These are phyloP conservation scores for Penaeus monodon DNA, from an alignment of 2,888 invertebrate genomes.

Conservation along the genomic window DNA sequence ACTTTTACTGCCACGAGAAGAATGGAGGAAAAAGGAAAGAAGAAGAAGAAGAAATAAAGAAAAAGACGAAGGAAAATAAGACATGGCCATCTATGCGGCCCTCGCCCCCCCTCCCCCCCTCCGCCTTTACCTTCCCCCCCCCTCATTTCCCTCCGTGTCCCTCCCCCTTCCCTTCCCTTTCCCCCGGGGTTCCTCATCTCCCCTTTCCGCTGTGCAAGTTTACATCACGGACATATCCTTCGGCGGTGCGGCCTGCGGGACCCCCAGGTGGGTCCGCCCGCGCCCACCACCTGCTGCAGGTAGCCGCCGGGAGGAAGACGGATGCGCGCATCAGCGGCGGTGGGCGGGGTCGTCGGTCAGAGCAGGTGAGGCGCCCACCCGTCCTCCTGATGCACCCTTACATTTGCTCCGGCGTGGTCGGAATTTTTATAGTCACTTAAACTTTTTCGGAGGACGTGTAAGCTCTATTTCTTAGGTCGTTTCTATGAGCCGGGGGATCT, in stretches of 20 bases:
- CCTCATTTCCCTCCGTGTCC: background rate
- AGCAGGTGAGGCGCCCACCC: conserved; percentile 10
- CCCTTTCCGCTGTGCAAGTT: background rate
- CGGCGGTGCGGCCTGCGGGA: no score
- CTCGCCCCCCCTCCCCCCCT: background rate
- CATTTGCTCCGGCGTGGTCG: conserved; percentile 43
- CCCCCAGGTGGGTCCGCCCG: background rate
- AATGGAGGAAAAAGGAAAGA: no score
- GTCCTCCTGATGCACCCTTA: conserved; percentile 38
- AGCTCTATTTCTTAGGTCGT: conserved; percentile 43
- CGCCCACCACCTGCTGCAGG: conserved; percentile 26
- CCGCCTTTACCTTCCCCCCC: background rate
- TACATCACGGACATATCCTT: no score
- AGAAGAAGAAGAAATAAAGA: no score
- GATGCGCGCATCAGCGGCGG: conserved; percentile 33
- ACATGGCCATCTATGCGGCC: no score
- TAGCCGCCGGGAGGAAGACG: conserved; percentile 35
- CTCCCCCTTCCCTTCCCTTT: background rate
- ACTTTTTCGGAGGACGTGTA: conserved; percentile 48
- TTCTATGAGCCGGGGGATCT: conserved; percentile 39
- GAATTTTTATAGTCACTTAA: conserved; percentile 55
- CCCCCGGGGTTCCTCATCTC: background rate
- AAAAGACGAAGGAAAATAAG: no score
- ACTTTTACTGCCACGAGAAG: no score
- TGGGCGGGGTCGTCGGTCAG: conserved; percentile 38